A percentile compares a stretch with the other conserved stretches of the same genome.
phyloP scores from a whole-genome alignment of 2,797 vertebrate genomes.

The Alca torda region DNA sequence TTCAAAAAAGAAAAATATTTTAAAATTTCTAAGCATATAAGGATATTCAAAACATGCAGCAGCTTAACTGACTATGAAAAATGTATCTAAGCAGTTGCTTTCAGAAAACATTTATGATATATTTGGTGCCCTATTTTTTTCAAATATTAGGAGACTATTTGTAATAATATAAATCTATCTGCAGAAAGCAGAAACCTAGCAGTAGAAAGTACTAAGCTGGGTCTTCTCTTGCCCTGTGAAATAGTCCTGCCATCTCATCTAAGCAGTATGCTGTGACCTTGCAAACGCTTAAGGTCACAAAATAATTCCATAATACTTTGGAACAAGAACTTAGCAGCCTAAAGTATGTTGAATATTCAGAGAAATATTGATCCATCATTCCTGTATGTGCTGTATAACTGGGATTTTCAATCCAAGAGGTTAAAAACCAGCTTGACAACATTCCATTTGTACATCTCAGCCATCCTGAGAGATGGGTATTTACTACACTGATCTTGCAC shows the following conservation, averaged over 20 bases:
- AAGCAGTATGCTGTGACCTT: not conserved
- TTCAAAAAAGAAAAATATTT: not conserved
- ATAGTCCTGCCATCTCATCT: not conserved
- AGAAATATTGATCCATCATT: not conserved
- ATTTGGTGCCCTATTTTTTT: not conserved
- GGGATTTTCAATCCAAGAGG: not conserved
- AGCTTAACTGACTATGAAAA: not conserved
- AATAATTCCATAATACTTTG: not conserved
- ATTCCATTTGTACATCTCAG: not conserved
- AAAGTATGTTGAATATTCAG: not conserved
- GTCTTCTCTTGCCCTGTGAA: not conserved
- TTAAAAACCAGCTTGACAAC: not conserved
- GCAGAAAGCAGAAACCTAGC: not conserved
- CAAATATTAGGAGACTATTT: not conserved
- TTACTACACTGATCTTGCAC: not conserved
- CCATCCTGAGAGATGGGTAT: not conserved
- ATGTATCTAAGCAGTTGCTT: not conserved
- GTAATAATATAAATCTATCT: not conserved
- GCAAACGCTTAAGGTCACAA: not conserved
- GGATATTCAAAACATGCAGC: not conserved
- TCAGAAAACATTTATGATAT: not conserved
- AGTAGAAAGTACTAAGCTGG: not conserved
- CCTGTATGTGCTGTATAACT: not conserved
- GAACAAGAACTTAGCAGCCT: not conserved
- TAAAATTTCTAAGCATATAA: not conserved